phyloP scores from a whole-genome alignment of 2,888 invertebrate genomes.

The Candidula unifasciata region DNA sequence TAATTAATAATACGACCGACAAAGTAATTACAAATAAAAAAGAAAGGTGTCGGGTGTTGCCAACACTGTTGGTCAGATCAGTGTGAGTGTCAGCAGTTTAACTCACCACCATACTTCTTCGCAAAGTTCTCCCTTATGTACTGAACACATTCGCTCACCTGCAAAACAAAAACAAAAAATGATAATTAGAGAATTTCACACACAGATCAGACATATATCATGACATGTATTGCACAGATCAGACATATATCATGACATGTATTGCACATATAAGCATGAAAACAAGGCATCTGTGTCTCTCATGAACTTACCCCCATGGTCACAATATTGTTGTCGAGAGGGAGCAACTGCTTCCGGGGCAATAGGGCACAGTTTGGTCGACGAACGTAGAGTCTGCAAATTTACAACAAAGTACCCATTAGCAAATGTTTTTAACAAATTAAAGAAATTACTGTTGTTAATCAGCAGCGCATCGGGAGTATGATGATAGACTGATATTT shows the following conservation, averaged over 20 bases:
- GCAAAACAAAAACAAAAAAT: constrained; percentile 24
- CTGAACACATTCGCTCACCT: constrained; percentile 46
- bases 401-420: no score
- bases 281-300: neutral
- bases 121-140: constrained; percentile 64
- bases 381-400: no score
- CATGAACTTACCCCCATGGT: constrained; percentile 45
- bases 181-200: neutral
- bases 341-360: constrained; percentile 33
- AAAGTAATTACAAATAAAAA: neutral
- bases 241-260: neutral
- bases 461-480: no score
- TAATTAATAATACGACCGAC: no score
- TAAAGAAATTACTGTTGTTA: no score
- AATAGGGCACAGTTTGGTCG: neutral
- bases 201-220: neutral
- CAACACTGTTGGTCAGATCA: neutral
- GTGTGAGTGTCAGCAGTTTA: neutral
- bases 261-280: neutral
- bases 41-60: neutral
- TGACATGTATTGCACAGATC: neutral
- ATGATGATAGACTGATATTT: no score
- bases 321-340: constrained; percentile 40
- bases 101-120: constrained; percentile 67
- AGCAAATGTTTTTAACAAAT: no score